These are phyloP conservation scores for Gobionotothen gibberifrons DNA, from an alignment of 2,797 vertebrate genomes.

Conservation along the genomic window DNA sequence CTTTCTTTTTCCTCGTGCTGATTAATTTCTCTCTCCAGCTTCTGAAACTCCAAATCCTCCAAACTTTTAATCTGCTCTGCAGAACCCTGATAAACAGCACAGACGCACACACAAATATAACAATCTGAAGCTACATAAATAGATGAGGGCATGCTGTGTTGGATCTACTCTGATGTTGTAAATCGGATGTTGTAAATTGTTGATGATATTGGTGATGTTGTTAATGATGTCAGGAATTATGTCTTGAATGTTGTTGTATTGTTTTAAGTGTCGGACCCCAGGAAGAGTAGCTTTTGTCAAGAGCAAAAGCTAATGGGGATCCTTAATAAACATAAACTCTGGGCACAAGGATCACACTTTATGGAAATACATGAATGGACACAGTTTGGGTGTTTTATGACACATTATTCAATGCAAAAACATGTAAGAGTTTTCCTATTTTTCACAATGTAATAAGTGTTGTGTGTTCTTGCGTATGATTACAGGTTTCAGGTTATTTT, in stretches of 20 bases:
- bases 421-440: not conserved
- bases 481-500: constrained; percentile 25
- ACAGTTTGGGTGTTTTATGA: not conserved
- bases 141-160: not conserved
- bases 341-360: not conserved
- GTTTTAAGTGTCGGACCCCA: too few relatives aligned
- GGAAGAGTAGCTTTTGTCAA: too few relatives aligned
- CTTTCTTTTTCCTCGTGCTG: constrained; percentile 94
- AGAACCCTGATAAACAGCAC: constrained; percentile 80
- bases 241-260: too few relatives aligned
- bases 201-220: too few relatives aligned
- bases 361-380: not conserved
- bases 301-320: too few relatives aligned
- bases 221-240: too few relatives aligned
- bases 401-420: not conserved
- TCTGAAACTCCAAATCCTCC: constrained; percentile 95
- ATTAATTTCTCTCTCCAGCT: constrained; percentile 91
- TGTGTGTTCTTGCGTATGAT: not conserved
- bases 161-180: not conserved
- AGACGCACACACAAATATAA: not conserved
- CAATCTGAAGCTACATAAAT: not conserved
- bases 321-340: too few relatives aligned
- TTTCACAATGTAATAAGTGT: not conserved
- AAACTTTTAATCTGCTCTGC: constrained; percentile 88
- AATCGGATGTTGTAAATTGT: too few relatives aligned